Percentiles rank a stretch among this genome's conserved stretches.
Evolutionary conservation across 2,797 vertebrate species (phyloP).

Genomic region (Acomys russatus): DNA sequence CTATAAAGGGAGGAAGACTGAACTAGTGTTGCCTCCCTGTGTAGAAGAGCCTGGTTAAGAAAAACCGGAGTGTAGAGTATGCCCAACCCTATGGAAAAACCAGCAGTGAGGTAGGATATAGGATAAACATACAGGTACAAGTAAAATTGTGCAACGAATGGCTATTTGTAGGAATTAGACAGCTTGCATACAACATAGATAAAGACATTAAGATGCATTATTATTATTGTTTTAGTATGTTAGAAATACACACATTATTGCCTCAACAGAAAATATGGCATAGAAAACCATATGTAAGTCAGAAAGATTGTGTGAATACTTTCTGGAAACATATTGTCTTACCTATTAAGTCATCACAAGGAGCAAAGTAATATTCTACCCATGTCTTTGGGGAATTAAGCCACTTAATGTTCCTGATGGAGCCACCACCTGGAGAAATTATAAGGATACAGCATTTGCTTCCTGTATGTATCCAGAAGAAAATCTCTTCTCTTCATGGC

Average conservation of each 20-base stretch:
- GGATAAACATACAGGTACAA: fast-evolving
- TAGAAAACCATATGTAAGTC: background rate
- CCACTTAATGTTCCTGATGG: background rate
- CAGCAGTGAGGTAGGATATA: background rate
- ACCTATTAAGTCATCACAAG: background rate
- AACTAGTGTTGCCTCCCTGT: background rate
- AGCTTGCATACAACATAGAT: background rate
- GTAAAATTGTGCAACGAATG: background rate
- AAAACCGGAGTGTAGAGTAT: background rate
- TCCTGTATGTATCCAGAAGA: constrained; percentile 32
- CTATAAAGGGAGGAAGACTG: background rate
- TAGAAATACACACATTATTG: background rate
- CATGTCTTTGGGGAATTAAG: background rate
- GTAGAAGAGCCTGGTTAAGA: background rate
- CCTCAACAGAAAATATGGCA: background rate
- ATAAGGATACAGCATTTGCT: background rate
- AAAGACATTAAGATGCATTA: background rate
- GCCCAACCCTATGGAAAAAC: background rate
- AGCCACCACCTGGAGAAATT: background rate
- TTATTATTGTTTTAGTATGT: background rate
- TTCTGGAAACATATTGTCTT: background rate
- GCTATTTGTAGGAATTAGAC: background rate
- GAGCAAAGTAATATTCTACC: background rate
- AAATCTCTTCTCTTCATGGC: constrained; percentile 3
- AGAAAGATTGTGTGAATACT: background rate